phyloP scores from a whole-genome alignment of 2,113 vertebrate genomes.

The Catagonus wagneri region DNA sequence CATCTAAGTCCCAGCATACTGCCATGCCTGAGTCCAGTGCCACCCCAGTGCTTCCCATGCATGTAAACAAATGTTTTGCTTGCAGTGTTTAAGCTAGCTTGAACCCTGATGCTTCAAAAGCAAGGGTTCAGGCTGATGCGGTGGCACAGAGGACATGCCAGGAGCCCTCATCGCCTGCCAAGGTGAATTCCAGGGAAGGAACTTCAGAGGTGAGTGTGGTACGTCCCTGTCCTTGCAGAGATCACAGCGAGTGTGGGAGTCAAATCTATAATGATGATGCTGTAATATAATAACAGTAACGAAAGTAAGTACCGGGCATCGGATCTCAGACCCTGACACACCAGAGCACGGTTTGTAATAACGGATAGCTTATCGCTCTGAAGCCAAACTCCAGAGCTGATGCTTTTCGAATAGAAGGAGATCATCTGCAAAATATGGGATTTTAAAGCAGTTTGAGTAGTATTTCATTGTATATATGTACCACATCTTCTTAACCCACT shows the following conservation, averaged over 20 bases:
- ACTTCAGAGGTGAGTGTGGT: no score
- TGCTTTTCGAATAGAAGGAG: background rate
- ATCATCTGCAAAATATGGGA: background rate
- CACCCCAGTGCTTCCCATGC: rapidly evolving
- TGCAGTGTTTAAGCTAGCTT: background rate
- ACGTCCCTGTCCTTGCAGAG: background rate
- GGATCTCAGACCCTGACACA: background rate
- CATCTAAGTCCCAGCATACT: rapidly evolving
- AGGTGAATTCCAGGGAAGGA: rapidly evolving
- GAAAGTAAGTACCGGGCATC: background rate
- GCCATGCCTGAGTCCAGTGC: background rate
- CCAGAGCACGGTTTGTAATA: background rate
- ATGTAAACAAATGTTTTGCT: background rate
- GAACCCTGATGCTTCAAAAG: background rate
- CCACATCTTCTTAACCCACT: no score
- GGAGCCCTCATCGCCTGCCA: rapidly evolving
- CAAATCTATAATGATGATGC: background rate
- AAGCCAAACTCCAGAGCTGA: background rate
- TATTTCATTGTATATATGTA: no score
- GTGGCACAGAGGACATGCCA: rapidly evolving
- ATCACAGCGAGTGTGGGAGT: background rate
- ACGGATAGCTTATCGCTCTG: background rate
- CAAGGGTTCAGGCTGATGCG: background rate
- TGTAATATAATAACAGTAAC: no score
- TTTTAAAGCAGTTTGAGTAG: background rate